Evolutionary conservation across 2,797 vertebrate genomes (phyloP).

Genomic region (Poecilia velifera): DNA sequence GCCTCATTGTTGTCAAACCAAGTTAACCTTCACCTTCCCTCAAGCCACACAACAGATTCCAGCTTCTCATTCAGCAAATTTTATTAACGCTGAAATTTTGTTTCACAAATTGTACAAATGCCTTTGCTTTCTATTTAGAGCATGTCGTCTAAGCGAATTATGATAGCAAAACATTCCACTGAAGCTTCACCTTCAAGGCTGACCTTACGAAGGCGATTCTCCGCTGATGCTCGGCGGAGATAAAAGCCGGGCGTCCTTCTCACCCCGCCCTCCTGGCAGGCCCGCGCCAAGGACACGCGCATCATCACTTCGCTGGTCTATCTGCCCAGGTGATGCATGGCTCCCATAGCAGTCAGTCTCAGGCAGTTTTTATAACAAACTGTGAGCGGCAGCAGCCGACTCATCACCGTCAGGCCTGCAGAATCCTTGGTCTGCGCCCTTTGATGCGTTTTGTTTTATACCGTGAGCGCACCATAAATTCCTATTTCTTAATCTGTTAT

Average conservation of each 20-base stretch:
- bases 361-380: slow-evolving; percentile 73
- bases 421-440: slow-evolving; percentile 52
- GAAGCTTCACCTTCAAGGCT: slow-evolving; percentile 75
- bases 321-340: slow-evolving; percentile 78
- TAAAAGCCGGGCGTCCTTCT: slow-evolving; percentile 72
- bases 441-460: slow-evolving; percentile 24
- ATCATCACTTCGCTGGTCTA: slow-evolving; percentile 75
- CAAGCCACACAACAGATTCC: slow-evolving; percentile 8
- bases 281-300: slow-evolving; percentile 71
- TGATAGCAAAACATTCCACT: slow-evolving; percentile 49
- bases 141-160: slow-evolving; percentile 56
- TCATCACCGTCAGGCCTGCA: slow-evolving; percentile 46
- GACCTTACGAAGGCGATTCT: slow-evolving; percentile 73
- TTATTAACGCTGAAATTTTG: slow-evolving; percentile 43
- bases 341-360: slow-evolving; percentile 71
- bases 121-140: slow-evolving; percentile 33
- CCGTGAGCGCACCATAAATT: slow-evolving; percentile 27
- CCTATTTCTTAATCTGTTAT: slow-evolving; percentile 33
- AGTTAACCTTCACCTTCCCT: slow-evolving; percentile 24
- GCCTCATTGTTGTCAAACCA: slow-evolving; percentile 2
- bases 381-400: slow-evolving; percentile 59
- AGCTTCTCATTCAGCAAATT: slow-evolving; percentile 35
- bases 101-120: slow-evolving; percentile 50
- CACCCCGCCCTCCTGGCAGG: slow-evolving; percentile 29
- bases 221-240: slow-evolving; percentile 71